These are phyloP conservation scores for Drosophila tripunctata DNA, from an alignment of 2,888 invertebrate species.

Conservation along the genomic window DNA sequence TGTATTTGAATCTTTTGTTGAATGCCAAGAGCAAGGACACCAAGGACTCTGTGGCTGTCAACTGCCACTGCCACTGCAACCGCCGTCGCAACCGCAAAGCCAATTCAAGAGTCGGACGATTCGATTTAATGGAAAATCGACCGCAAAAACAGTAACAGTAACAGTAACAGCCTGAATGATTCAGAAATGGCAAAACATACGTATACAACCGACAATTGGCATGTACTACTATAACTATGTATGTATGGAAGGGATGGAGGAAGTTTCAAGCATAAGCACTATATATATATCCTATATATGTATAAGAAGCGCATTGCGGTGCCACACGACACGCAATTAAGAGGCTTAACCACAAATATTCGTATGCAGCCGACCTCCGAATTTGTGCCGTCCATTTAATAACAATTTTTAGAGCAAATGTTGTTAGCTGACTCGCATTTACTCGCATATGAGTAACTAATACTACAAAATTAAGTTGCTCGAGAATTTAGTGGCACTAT, in stretches of 20 bases:
- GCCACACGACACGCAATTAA: slow-evolving; percentile 53
- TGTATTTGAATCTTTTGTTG: slow-evolving; percentile 9
- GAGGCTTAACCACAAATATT: slow-evolving; percentile 46
- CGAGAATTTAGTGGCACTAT: slow-evolving; percentile 49
- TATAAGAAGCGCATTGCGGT: slow-evolving; percentile 34
- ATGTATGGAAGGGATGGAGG: no score
- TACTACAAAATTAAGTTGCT: not conserved
- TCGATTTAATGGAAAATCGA: slow-evolving; percentile 79
- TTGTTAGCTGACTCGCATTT: not conserved
- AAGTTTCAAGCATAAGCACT: no score
- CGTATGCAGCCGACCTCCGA: slow-evolving; percentile 30
- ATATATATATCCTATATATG: no score
- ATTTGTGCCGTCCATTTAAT: slow-evolving; percentile 17
- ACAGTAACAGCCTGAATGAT: slow-evolving; percentile 72
- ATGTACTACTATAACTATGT: no score
- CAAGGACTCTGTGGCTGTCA: slow-evolving; percentile 21
- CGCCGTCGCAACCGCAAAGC: slow-evolving; percentile 66
- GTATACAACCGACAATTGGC: no score
- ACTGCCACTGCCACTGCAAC: slow-evolving; percentile 5
- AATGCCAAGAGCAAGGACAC: slow-evolving; percentile 32
- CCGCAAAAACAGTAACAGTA: slow-evolving; percentile 75
- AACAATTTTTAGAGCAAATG: not conserved
- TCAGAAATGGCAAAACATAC: slow-evolving; percentile 63
- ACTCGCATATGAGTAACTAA: not conserved
- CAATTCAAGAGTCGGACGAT: slow-evolving; percentile 68